Conservation (phyloP, 2,797 vertebrate species). For the Gymnothorax javanicus region DNA sequence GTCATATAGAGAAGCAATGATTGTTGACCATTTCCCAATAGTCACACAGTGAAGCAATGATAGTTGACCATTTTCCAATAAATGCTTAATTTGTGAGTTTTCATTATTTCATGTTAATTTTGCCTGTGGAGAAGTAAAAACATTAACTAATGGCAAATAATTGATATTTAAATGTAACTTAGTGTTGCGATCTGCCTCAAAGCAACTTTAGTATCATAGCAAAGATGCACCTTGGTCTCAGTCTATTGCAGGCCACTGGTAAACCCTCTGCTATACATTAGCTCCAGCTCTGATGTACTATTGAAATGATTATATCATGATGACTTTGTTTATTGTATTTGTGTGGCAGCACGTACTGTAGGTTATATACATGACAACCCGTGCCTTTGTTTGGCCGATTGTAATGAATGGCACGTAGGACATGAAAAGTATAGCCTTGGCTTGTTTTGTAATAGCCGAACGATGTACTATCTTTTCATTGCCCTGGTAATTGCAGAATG, state of each 20-base stretch:
- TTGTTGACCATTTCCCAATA: neutral
- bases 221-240: neutral
- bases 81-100: neutral
- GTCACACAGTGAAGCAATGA: neutral
- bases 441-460: neutral
- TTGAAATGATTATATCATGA: conserved; percentile 13
- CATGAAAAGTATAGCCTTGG: neutral
- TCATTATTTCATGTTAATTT: neutral
- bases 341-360: neutral
- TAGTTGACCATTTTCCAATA: neutral
- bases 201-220: neutral
- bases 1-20: neutral
- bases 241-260: neutral
- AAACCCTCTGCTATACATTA: neutral
- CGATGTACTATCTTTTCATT: neutral
- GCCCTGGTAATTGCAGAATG: conserved; percentile 1
- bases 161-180: neutral
- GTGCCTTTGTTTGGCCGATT: conserved; percentile 21
- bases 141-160: neutral
- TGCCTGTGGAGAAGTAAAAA: neutral
- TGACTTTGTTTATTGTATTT: neutral
- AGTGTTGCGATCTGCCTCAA: neutral
- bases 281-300: neutral
- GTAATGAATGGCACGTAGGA: conserved; percentile 19
- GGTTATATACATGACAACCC: neutral